Evolutionary conservation across 2,888 invertebrate species (phyloP), one percentile per base, ranked within the genome.

Genomic region (Brachylomia viminalis): DNA sequence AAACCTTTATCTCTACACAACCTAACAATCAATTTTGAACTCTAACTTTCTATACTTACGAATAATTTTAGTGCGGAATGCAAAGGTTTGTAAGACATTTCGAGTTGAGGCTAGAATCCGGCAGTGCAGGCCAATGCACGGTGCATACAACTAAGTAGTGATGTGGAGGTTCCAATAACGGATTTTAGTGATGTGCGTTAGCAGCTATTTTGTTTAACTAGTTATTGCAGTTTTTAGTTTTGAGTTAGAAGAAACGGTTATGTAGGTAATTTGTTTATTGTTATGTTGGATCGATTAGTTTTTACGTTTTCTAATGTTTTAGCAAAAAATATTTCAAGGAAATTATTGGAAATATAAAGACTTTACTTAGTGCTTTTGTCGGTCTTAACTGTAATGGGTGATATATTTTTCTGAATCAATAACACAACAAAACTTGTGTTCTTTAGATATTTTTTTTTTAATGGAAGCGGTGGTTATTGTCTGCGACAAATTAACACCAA

Each of bases 41-140:
- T 81, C 47, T 91, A 88, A 15, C 0, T 0, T 0, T 0, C 0
- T 6, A 0, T 0, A 0, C 0, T 33, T 89, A 91, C 62, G 84
- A 83, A 81, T 58, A 8, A 33, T 52, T 88, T 91, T 92, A 0
- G 11, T 71, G 64, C 82, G 71, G 7, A 15, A 38, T 4, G 45
- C 33, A 65, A 67, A 30, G 79, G 85, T 78, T 79, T 81, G 86
- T 94, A 88, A 8, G 92, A 74, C 90, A 85, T 92, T 94, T 92
- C 89, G 80, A 54, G 58, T 73, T 81, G 74, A 74, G 68, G 11
- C 42, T 72, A 83, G 84, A 90, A 90, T 90, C 90, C 93, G 93
- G 94, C 94, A 94, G 94, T 95, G 93, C 96, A 96, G 96, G 96
- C 96, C 96, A 96, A 94, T 96, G 96, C 96, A 95, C 96, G 96